Evolutionary conservation across 2,888 invertebrate species (phyloP), one percentile per base, ranked within the genome.

Genomic region (Metalampra italica): DNA sequence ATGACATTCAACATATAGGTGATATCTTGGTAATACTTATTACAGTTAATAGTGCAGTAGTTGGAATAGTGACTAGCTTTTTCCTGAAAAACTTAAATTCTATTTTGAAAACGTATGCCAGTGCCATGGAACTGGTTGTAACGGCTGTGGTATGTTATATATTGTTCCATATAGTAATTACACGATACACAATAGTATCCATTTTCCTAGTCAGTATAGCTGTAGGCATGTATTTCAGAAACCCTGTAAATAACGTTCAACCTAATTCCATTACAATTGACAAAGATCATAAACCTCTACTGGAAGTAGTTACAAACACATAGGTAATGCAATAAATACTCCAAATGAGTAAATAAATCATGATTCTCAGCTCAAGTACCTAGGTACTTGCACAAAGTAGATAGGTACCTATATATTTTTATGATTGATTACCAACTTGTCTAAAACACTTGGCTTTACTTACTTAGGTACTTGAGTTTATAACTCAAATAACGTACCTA

Each of bases 51-150:
- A 97, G 96, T 82, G 96, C 97, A 0, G 92, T 95, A 0, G 95
- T 97, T 40, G 98, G 98, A 30, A 97, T 98, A 62, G 95, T 97
- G 0, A 98, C 98, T 0, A 97, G 97, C 79, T 95, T 98, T 78
- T 98, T 98, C 74, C 87, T 98, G 22, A 96, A 96, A 77, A 96
- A 95, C 64, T 91, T 98, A 65, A 98, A 98, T 79, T 98, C 98
- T 0, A 98, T 98, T 68, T 87, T 98, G 47, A 98, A 98, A 88
- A 97, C 97, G 0, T 98, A 98, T 82, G 98, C 98, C 0, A 96
- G 97, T 83, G 98, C 97, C 11, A 86, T 98, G 62, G 98, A 98
- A 74, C 82, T 98, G 32, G 90, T 97, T 47, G 95, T 98, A 66
- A 98, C 98, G 0, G 98, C 98, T 0, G 87, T 98, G 11, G 90